Evolutionary conservation across 1,140 invertebrate genomes (phyloP).

Genomic region (Octopus bimaculoides): DNA sequence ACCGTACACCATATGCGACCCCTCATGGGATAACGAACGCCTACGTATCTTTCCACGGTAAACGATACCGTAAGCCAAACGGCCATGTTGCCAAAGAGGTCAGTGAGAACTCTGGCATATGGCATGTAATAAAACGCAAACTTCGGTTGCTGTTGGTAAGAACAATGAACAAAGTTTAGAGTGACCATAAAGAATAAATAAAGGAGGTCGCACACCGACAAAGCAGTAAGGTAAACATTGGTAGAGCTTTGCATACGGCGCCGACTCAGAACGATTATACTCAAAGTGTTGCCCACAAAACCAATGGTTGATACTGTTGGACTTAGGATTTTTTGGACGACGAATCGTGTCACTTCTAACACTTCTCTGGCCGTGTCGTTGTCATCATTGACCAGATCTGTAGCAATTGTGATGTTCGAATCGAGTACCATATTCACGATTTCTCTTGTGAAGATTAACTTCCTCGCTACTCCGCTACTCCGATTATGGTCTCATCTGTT

Average conservation of each 20-base stretch:
- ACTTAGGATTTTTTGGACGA: slow-evolving; percentile 40
- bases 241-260: slow-evolving; percentile 74
- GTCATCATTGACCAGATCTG: neutral
- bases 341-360: slow-evolving; percentile 30
- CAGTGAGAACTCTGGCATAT: slow-evolving; percentile 65
- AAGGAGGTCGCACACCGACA: slow-evolving; percentile 72
- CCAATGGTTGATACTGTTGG: slow-evolving; percentile 32
- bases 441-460: neutral
- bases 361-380: neutral
- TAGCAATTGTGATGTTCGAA: neutral
- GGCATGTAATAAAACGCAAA: slow-evolving; percentile 54
- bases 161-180: slow-evolving; percentile 39
- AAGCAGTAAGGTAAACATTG: slow-evolving; percentile 70
- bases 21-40: slow-evolving; percentile 73
- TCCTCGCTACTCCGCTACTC: neutral
- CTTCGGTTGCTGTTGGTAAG: slow-evolving; percentile 21
- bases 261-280: slow-evolving; percentile 62
- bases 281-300: slow-evolving; percentile 43
- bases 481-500: neutral
- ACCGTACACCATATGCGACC: slow-evolving; percentile 72
- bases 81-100: slow-evolving; percentile 67
- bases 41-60: slow-evolving; percentile 76
- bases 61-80: slow-evolving; percentile 78
- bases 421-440: neutral
- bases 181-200: slow-evolving; percentile 65